Conservation (phyloP, 2,113 vertebrate species). For the Ailuropoda melanoleuca region DNA sequence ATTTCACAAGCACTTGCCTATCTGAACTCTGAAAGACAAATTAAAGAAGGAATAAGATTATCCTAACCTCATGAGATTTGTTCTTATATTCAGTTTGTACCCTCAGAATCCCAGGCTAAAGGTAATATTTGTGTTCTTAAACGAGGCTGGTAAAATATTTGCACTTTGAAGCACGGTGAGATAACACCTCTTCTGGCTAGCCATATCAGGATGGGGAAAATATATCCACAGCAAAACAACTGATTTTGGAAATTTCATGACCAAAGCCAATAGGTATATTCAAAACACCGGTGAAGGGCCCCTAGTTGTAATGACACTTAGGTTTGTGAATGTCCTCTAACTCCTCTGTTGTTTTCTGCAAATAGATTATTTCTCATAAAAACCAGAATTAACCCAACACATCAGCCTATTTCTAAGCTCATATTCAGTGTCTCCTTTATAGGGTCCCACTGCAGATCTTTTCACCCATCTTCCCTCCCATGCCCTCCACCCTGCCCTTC, state of each 20-base stretch:
- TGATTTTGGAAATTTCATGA: neutral
- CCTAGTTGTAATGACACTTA: neutral
- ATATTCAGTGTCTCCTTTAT: neutral
- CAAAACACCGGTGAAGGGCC: neutral
- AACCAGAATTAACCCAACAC: neutral
- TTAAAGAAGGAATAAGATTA: neutral
- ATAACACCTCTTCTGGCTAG: neutral
- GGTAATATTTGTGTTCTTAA: constrained; percentile 28
- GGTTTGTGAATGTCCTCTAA: neutral
- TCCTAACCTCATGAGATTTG: neutral
- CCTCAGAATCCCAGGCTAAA: neutral
- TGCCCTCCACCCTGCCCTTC: neutral
- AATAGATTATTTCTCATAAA: neutral
- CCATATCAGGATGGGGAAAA: neutral
- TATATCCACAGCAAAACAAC: neutral
- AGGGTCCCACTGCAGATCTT: too few species aligned
- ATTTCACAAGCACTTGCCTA: neutral
- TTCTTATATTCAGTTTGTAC: neutral
- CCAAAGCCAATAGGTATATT: neutral
- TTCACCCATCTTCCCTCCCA: rapidly evolving
- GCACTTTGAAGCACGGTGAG: neutral
- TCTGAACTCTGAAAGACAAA: neutral
- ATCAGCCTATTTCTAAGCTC: neutral
- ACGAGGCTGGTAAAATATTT: constrained; percentile 17
- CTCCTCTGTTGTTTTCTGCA: neutral